A percentile compares a stretch with the other conserved stretches of the same genome.
Conservation (phyloP, 2,797 vertebrate species). For the Ispidina lecontei region DNA sequence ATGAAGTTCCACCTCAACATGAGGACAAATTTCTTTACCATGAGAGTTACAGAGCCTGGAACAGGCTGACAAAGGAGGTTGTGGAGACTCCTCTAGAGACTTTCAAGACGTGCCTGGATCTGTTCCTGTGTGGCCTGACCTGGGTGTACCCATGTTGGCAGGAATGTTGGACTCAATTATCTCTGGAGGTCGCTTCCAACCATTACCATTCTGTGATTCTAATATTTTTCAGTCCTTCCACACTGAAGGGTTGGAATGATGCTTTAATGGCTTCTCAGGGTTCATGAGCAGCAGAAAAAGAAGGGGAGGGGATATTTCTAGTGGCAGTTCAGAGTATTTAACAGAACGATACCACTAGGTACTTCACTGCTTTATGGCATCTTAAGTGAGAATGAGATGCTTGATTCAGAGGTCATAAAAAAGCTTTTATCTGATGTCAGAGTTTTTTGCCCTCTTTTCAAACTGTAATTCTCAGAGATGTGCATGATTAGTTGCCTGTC, state of each 20-base stretch:
- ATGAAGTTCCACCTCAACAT: not conserved
- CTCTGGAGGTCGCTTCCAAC: too few species aligned
- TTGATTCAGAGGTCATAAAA: not conserved
- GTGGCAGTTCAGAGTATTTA: not conserved
- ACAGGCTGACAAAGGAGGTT: too few species aligned
- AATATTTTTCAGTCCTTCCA: not conserved
- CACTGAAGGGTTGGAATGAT: not conserved
- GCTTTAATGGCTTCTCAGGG: not conserved
- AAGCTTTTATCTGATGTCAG: not conserved
- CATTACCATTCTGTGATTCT: too few species aligned
- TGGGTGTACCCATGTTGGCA: too few species aligned
- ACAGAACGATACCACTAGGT: not conserved
- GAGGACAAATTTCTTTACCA: too few species aligned
- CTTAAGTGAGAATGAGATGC: not conserved
- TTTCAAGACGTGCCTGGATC: too few species aligned
- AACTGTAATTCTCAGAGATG: not conserved
- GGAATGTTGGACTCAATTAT: too few species aligned
- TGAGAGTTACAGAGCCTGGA: too few species aligned
- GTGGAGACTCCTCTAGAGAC: too few species aligned
- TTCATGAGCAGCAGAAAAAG: not conserved
- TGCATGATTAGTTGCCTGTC: not conserved
- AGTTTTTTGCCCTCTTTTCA: not conserved
- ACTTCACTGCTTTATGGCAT: not conserved
- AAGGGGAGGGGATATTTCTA: not conserved
- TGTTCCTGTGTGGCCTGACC: too few species aligned